Evolutionary conservation across 2,888 invertebrate species (phyloP), one percentile per base, ranked within the genome.

Genomic region (Chrysomela aeneicollis): DNA sequence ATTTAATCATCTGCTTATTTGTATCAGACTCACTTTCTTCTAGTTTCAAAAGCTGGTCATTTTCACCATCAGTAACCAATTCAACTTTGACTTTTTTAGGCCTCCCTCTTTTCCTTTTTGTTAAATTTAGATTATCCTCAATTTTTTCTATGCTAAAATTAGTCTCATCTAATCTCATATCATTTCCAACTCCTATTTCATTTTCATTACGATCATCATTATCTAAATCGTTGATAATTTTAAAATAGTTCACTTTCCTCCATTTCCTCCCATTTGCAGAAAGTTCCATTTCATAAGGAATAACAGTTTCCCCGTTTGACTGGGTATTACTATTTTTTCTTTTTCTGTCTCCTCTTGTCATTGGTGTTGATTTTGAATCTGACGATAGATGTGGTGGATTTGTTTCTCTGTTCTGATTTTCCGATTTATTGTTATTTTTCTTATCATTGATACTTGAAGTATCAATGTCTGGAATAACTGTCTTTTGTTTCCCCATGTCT

Each of bases 191-290:
- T 61, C 51, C 54, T 37, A 49, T 47, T 64, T 55, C n/a, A 2
- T 46, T 32, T 22, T 26, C 32, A 12, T n/a, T 19, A 21, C n/a
- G n/a, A n/a, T 53, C 26, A 26, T 42, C n/a, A 15, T 42, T 15
- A 1, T 35, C 32, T 35, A 10, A 6, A 8, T 2, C 4, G 10
- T 10, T 10, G 10, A 9, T 73, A 12, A 77, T 35, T 51, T 71
- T 68, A 8, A 69, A 73, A 63, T 77, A 77, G 68, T 77, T 71
- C 3, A 77, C 59, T 54, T 71, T 68, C 59, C 70, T 73, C 5
- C 73, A 67, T 54, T 68, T 73, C 22, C 77, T 72, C 18, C 74
- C 75, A 50, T 71, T 74, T 63, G 67, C 60, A 3, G 75, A 72
- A 32, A 19, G 50, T 32, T 63, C 64, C 21, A 57, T 22, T 10